These are phyloP conservation scores for Aphaenogaster floridana DNA, from an alignment of 1,140 invertebrate species.

Conservation along the genomic window DNA sequence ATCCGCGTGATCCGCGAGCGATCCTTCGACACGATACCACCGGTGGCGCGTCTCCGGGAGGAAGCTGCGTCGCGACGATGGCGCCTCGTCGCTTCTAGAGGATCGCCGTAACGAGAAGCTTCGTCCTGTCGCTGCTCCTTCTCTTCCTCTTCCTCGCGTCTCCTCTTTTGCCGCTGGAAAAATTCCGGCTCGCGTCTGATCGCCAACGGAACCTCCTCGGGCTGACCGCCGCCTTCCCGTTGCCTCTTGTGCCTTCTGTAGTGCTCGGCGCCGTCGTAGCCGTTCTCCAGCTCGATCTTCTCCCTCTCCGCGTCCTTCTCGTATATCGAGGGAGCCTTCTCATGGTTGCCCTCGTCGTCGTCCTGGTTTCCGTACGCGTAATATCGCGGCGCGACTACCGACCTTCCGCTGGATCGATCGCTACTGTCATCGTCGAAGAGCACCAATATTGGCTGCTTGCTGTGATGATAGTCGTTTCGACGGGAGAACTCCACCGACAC, in stretches of 20 bases:
- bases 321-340: constrained; percentile 38
- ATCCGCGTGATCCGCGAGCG: constrained; percentile 25
- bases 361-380: constrained; percentile 64
- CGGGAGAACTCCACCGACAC: constrained; percentile 78
- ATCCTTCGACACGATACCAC: constrained; percentile 45
- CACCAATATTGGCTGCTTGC: constrained; percentile 83
- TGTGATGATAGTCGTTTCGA: constrained; percentile 73
- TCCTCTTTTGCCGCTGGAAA: constrained; percentile 74
- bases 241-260: not conserved
- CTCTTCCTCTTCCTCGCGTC: not conserved
- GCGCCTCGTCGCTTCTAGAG: not conserved
- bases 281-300: constrained; percentile 56
- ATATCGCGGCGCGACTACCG: constrained; percentile 23
- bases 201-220: constrained; percentile 58
- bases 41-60: constrained; percentile 4
- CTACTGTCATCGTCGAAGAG: constrained; percentile 80
- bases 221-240: constrained; percentile 46
- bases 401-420: constrained; percentile 42
- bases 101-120: not conserved
- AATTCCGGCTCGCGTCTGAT: constrained; percentile 41
- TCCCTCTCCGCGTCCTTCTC: constrained; percentile 17
- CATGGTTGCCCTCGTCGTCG: constrained; percentile 19
- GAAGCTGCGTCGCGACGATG: constrained; percentile 34
- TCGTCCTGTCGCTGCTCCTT: not conserved
- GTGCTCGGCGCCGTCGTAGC: constrained; percentile 12